Conservation (phyloP, 2,888 invertebrate genomes). For the Pheosia gnoma region DNA sequence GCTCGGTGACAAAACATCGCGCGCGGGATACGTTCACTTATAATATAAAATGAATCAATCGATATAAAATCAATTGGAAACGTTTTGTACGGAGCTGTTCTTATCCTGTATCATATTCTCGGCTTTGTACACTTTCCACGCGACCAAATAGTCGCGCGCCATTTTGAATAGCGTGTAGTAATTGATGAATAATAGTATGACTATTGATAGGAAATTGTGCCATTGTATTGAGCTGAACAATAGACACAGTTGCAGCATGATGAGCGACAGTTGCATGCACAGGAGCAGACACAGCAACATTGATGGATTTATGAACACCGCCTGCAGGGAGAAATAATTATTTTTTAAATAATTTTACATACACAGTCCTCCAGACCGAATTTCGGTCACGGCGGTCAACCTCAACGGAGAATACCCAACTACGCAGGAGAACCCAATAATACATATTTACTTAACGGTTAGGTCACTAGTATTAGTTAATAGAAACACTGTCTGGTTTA, state of each 20-base stretch:
- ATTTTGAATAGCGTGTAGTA: slow-evolving; percentile 96
- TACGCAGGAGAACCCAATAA: no score
- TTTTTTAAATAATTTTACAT: no score
- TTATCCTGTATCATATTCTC: slow-evolving; percentile 88
- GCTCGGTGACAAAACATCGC: slow-evolving; percentile 30
- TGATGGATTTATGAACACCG: slow-evolving; percentile 94
- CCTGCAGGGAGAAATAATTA: slow-evolving; percentile 77
- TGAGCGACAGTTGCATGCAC: slow-evolving; percentile 87
- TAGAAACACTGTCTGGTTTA: no score
- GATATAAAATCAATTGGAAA: slow-evolving; percentile 33
- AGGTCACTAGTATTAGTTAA: no score
- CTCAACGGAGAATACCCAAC: no score
- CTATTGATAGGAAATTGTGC: slow-evolving; percentile 95
- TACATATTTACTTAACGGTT: no score
- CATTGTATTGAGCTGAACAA: slow-evolving; percentile 93
- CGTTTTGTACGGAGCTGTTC: slow-evolving; percentile 42
- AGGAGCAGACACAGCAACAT: slow-evolving; percentile 89
- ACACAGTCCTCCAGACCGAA: no score
- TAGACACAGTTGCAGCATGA: slow-evolving; percentile 90
- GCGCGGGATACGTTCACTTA: slow-evolving; percentile 30
- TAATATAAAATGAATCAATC: slow-evolving; percentile 27
- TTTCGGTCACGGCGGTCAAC: background rate
- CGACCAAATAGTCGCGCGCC: slow-evolving; percentile 92
- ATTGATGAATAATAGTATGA: slow-evolving; percentile 94
- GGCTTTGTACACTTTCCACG: slow-evolving; percentile 91